A percentile compares a stretch with the other conserved stretches of the same genome.
phyloP scores from a whole-genome alignment of 2,113 vertebrate genomes.

The Bettongia penicillata region DNA sequence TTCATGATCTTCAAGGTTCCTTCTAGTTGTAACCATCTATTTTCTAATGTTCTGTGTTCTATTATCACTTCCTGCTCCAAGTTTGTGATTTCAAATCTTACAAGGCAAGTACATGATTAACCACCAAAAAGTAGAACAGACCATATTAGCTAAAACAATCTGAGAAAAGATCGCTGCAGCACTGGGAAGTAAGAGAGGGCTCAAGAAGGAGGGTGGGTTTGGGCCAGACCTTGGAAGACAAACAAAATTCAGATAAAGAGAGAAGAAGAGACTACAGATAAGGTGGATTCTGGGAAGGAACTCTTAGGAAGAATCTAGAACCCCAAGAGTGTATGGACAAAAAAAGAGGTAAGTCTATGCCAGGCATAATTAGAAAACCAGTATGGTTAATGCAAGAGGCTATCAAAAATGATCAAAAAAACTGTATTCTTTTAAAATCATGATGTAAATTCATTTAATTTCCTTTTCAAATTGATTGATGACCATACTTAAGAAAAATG shows the following conservation, averaged over 20 bases:
- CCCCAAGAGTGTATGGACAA: not conserved
- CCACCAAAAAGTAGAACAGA: not conserved
- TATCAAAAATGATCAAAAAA: not conserved
- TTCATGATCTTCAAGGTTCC: not conserved
- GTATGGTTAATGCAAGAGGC: not conserved
- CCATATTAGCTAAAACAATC: not conserved
- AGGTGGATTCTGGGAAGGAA: not conserved
- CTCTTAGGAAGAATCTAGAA: not conserved
- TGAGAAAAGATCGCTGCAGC: not conserved
- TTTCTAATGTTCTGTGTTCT: not conserved
- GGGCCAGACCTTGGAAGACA: not conserved
- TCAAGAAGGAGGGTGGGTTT: not conserved
- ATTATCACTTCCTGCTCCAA: not conserved
- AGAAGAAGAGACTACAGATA: not conserved
- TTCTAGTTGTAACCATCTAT: not conserved
- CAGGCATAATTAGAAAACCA: not conserved
- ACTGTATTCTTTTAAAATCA: not conserved
- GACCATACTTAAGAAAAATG: conserved; percentile 26
- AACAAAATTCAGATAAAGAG: not conserved
- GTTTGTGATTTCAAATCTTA: not conserved
- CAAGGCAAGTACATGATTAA: not conserved
- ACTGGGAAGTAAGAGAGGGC: not conserved
- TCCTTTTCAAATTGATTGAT: not conserved
- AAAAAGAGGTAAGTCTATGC: not conserved
- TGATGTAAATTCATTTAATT: not conserved